These are phyloP conservation scores for Anisognathus igniventris DNA, from an alignment of 2,797 vertebrate species.

Conservation along the genomic window DNA sequence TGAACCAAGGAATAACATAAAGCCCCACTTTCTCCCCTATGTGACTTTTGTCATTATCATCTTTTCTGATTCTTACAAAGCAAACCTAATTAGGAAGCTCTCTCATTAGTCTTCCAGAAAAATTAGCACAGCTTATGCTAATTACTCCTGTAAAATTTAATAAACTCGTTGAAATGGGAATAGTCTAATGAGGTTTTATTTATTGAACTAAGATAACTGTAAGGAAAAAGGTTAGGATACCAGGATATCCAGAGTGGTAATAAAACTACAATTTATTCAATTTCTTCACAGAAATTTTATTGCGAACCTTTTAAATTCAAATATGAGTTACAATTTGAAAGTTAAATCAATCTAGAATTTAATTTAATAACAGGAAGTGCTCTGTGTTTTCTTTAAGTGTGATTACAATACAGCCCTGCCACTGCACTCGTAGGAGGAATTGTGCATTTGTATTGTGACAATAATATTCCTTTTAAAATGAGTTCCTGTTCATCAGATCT, in stretches of 20 bases:
- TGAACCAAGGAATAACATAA: constrained; percentile 57
- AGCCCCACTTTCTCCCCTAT: constrained; percentile 74
- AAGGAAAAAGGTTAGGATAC: constrained; percentile 86
- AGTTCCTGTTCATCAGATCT: constrained; percentile 70
- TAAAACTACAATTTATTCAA: constrained; percentile 82
- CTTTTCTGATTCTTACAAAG: constrained; percentile 89
- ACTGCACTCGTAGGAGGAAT: constrained; percentile 58
- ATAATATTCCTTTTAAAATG: constrained; percentile 58
- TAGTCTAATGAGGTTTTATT: constrained; percentile 98
- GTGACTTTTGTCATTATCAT: constrained; percentile 83
- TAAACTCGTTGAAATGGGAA: constrained; percentile 96
- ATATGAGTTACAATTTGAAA: constrained; percentile 76
- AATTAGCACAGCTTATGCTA: constrained; percentile 97
- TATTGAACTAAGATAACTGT: constrained; percentile 97
- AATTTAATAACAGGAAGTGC: constrained; percentile 75
- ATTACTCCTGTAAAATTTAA: constrained; percentile 99
- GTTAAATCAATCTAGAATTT: constrained; percentile 78
- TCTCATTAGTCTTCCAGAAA: constrained; percentile 98
- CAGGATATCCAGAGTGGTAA: constrained; percentile 76
- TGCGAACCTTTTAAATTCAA: constrained; percentile 82
- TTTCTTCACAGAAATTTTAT: constrained; percentile 80
- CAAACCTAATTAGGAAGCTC: constrained; percentile 96
- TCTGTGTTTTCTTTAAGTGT: constrained; percentile 68
- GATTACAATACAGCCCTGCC: constrained; percentile 63
- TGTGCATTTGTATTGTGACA: constrained; percentile 56